phyloP scores from a whole-genome alignment of 2,113 vertebrate genomes.

The Nothocercus julius region DNA sequence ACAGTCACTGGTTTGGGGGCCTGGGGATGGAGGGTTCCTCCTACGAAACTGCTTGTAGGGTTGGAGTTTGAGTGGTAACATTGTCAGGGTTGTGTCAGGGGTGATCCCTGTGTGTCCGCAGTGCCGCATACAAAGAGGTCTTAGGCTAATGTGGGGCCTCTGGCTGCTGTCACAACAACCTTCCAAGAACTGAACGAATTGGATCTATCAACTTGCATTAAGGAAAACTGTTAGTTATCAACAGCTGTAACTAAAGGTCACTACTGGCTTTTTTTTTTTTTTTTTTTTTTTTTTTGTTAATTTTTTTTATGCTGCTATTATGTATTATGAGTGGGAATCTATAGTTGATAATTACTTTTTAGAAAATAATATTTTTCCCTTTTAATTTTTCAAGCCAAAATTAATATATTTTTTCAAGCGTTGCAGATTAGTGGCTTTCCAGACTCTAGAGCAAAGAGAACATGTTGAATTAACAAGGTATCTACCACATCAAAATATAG shows the following conservation, averaged over 20 bases:
- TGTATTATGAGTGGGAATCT: rapidly evolving
- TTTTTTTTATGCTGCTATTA: not conserved
- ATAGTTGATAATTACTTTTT: not conserved
- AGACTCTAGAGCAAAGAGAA: not conserved
- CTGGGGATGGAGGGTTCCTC: not conserved
- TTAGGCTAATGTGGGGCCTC: not conserved
- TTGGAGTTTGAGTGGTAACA: not conserved
- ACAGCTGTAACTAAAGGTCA: not conserved
- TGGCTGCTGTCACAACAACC: not conserved
- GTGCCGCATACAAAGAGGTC: not conserved
- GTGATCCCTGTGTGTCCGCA: not conserved
- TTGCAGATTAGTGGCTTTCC: not conserved
- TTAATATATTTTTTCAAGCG: not conserved
- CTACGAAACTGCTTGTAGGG: not conserved
- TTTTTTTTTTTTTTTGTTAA: no score
- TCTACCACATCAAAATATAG: not conserved
- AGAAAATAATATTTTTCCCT: not conserved
- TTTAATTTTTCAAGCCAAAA: not conserved
- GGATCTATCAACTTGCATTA: not conserved
- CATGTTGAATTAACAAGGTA: not conserved
- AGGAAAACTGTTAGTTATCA: not conserved
- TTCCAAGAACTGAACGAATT: not conserved
- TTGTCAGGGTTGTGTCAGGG: not conserved
- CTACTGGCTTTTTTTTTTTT: not conserved
- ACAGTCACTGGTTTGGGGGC: not conserved